Evolutionary conservation across 2,113 vertebrate species (phyloP), one percentile per base, ranked within the genome.

Genomic region (Hoplias malabaricus): DNA sequence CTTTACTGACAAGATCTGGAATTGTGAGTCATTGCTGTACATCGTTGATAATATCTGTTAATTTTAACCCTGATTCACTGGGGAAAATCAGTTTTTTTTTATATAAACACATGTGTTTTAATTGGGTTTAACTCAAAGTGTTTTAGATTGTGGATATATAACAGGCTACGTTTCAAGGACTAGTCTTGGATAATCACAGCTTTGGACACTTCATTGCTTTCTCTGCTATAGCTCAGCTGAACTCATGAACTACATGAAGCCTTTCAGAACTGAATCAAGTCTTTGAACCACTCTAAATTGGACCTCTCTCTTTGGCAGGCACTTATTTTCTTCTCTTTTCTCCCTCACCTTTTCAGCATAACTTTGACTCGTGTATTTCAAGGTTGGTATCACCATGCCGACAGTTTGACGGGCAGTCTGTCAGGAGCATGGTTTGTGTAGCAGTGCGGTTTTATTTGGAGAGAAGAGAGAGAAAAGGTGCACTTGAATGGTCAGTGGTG

Each of bases 331-430:
- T 76, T 84, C 57, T 71, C 74, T 76, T 80, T 75, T 77, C 80
- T 66, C 69, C 46, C 21, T 84, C 74, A 87, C 77, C 46, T 66
- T 13, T 53, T 94, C 92, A 91, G 82, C 34, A 87, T 93, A 85
- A 88, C 89, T 90, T 96, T 94, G 93, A 87, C 90, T 94, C 94
- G 92, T 93, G 93, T 95, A 94, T 95, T 91, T 92, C 91, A 94
- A 92, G 81, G 56, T 89, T 90, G 88, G 90, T 90, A 87, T 78
- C 82, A 87, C 83, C 77, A 77, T 88, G 83, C 86, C 80, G 92
- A 89, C 95, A 95, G 94, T 86, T 94, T 95, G 95, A 97, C 86
- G 95, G 95, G 94, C 96, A 94, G 86, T 86, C 91, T 96, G 96
- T 97, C 96, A 96, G 94, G 85, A 38, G 48, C 42, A 33, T n/a